Evolutionary conservation across 2,888 invertebrate genomes (phyloP), one percentile per base, ranked within the genome.

Genomic region (Apotomis turbidana): DNA sequence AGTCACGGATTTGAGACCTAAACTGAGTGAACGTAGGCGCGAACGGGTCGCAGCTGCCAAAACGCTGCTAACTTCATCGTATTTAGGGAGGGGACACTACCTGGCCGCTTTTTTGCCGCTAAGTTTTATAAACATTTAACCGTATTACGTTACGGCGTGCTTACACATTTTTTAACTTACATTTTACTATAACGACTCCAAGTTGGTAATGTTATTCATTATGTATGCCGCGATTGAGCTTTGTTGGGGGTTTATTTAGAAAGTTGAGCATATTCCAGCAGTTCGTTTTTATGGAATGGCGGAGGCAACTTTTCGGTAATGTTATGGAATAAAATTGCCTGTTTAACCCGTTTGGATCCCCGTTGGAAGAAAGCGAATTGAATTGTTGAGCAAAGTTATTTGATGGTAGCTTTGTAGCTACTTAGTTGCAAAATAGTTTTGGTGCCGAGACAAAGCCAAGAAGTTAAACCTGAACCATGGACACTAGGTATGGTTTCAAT

Each of bases 1-100:
- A 87, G 88, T 87, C 91, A 91, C 91, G 92, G 83, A 84, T 82
- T 71, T 72, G 69, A 54, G 60, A 70, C 66, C 64, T 70, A 68
- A 74, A 68, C 51, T 64, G 13, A 51, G 62, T 66, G 68, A 69
- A 69, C 15, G 12, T 64, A 71, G 68, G 61, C 66, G 55, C 67
- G 51, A 12, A 38, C 54, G 46, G 12, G 13, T n/a, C 27, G 58
- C 68, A 67, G 61, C 71, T 67, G 71, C 57, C 81, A 82, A 80
- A 81, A 79, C 78, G 81, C 75, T 63, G 76, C 84, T 79, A 81
- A 83, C 86, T 89, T 87, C 88, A 81, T 70, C 70, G 63, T 67
- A 64, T 76, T 59, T 80, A 79, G 78, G 74, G 78, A 82, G 79
- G 81, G 82, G 84, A 78, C 76, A 62, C 71, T 82, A 84, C 83